These are phyloP conservation scores for Dryoscopus gambensis DNA, from an alignment of 2,113 vertebrate genomes.

Conservation along the genomic window DNA sequence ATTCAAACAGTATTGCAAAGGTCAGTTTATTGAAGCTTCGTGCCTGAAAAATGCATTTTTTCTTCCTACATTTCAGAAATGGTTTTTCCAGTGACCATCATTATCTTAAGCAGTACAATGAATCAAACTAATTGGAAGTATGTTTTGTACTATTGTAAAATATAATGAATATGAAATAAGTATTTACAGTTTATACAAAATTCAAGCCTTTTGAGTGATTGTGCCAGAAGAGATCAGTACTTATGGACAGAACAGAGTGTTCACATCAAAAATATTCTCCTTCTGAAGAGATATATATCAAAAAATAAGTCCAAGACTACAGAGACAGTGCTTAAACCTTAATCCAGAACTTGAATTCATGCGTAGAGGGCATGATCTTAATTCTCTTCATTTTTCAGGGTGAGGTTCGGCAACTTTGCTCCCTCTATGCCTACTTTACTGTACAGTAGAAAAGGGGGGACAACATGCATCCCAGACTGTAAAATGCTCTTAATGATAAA, in stretches of 20 bases:
- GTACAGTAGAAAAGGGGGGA: background rate
- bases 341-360: background rate
- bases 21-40: slow-evolving; percentile 16
- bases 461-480: background rate
- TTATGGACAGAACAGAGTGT: background rate
- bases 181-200: background rate
- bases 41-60: background rate
- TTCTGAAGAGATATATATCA: background rate
- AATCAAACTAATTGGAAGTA: background rate
- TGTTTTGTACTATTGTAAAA: background rate
- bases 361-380: background rate
- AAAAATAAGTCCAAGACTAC: background rate
- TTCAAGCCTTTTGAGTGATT: background rate
- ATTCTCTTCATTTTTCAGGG: background rate
- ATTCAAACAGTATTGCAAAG: slow-evolving; percentile 1
- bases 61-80: background rate
- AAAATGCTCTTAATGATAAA: background rate
- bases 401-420: background rate
- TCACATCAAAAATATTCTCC: background rate
- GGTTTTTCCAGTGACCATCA: background rate
- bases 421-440: background rate
- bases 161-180: background rate
- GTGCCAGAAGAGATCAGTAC: background rate
- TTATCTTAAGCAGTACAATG: background rate
- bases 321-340: background rate